Base-by-base conservation (phyloP, 2,797 vertebrate genomes). In the Taeniopygia guttata region DNA sequence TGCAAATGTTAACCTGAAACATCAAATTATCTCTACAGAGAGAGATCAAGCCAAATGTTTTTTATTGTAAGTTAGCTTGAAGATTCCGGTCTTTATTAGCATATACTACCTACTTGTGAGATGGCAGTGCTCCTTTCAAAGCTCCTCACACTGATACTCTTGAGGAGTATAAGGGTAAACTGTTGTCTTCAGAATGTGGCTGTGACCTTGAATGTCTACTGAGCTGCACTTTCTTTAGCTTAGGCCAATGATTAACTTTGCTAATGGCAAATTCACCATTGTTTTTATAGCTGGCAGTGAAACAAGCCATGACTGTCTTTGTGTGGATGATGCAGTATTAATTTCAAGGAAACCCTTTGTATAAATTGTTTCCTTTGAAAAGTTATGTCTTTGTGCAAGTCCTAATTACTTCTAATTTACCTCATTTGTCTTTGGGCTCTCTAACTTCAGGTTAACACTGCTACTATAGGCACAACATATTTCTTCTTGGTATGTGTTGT, bases 211-310 rank as follows among this genome's bases (percentile, higher is more conserved):
- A 95, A 76, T 32, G 46, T 93, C 55, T 30, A n/a, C 36, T 30
- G 63, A 84, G 84, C 62, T 81, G 55, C 59, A 64, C 45, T 82
- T 91, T 84, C 45, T 87, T 84, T 88, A 79, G 78, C 25, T 74
- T 73, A 73, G 60, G 75, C 56, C 62, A 92, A 84, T 89, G 21
- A 94, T 95, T 95, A 95, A 94, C 94, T 87, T 89, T 89, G 23
- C 75, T 95, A 89, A 81, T 81, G 76, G 38, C 9, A 2, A 91
- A 80, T 92, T 93, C 3, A 5, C 76, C 15, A 38, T 74, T 96
- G 76, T 93, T 95, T 87, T 30, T 72, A 1, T 64, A 55, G 46
- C 62, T 84, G 42, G 55, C 79, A 79, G 62, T 49, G 78, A 78
- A 89, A 70, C 45, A 76, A 46, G 27, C 62, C 11, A 1, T 30